phyloP scores from a whole-genome alignment of 2,113 vertebrate species.

The Halcyon senegalensis region DNA sequence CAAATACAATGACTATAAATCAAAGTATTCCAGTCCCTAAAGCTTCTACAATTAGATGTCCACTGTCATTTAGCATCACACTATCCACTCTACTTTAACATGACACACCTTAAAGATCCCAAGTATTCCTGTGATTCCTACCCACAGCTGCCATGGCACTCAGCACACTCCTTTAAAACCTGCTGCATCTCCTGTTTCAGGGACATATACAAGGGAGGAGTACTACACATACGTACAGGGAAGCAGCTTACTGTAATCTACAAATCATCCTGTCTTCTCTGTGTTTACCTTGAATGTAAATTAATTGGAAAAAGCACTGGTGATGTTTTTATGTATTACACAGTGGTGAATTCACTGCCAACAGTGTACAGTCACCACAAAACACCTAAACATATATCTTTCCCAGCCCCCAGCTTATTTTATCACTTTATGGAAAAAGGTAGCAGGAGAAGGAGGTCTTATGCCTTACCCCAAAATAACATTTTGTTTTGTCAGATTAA shows the following conservation, averaged over 20 bases:
- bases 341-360: background rate
- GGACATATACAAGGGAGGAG: background rate
- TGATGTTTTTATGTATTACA: background rate
- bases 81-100: background rate
- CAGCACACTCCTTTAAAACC: background rate
- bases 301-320: background rate
- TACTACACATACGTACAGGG: background rate
- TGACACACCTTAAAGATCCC: background rate
- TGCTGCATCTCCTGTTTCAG: background rate
- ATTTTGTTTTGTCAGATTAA: conserved; percentile 16
- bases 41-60: background rate
- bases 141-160: background rate
- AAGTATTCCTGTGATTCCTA: background rate
- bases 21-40: background rate
- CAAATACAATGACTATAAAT: background rate
- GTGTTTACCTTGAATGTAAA: background rate
- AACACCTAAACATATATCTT: background rate
- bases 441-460: background rate
- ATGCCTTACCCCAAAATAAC: conserved; percentile 5
- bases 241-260: background rate
- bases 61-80: background rate
- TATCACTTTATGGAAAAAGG: background rate
- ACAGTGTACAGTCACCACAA: background rate
- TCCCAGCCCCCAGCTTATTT: background rate
- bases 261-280: background rate